Percentiles rank a stretch among this genome's conserved stretches.
These are phyloP conservation scores for Napeogenes sylphis DNA, from an alignment of 2,888 invertebrate species.

Conservation along the genomic window DNA sequence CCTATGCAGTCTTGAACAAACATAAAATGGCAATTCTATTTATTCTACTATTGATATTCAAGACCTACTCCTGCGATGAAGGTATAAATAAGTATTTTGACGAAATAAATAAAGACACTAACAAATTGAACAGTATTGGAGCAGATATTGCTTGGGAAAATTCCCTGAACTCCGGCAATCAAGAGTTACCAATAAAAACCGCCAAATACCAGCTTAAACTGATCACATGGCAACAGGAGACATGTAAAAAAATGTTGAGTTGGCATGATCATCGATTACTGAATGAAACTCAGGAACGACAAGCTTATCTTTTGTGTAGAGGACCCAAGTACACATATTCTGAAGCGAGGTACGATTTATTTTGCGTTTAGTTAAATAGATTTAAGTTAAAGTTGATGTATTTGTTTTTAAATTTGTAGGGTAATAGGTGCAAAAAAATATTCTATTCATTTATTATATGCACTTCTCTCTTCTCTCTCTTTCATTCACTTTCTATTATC, in stretches of 20 bases:
- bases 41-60: slow-evolving; percentile 18
- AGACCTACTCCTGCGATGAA: slow-evolving; percentile 35
- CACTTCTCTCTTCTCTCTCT: no score
- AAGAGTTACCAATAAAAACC: slow-evolving; percentile 41
- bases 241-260: slow-evolving; percentile 45
- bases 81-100: slow-evolving; percentile 44
- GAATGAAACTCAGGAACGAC: slow-evolving; percentile 64
- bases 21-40: slow-evolving; percentile 16
- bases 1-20: neutral
- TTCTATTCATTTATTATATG: no score
- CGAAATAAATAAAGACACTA: slow-evolving; percentile 50
- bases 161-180: slow-evolving; percentile 48
- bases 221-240: slow-evolving; percentile 51
- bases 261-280: slow-evolving; percentile 43
- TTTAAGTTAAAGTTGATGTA: no score
- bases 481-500: no score
- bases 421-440: no score
- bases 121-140: slow-evolving; percentile 50
- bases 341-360: slow-evolving; percentile 71
- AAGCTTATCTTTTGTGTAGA: slow-evolving; percentile 79
- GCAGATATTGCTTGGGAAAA: slow-evolving; percentile 65
- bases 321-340: slow-evolving; percentile 77
- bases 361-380: neutral
- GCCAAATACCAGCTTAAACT: slow-evolving; percentile 47
- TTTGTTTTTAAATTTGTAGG: no score